These are phyloP conservation scores for Malurus cyaneus DNA, from an alignment of 2,113 vertebrate species.

Conservation along the genomic window DNA sequence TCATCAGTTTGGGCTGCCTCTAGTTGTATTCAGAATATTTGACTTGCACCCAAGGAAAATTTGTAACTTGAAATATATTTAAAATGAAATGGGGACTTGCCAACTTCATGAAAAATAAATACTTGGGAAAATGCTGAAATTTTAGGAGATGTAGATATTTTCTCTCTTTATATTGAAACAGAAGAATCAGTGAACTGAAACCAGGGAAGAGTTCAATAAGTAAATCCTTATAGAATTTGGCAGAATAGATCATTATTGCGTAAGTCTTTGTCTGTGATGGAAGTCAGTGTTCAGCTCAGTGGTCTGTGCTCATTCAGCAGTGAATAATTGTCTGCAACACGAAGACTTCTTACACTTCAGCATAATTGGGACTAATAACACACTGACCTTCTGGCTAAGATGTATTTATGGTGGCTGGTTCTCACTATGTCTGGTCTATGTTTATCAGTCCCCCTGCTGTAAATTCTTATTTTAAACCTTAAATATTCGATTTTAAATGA, in stretches of 20 bases:
- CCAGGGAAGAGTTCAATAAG: neutral
- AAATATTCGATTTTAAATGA: neutral
- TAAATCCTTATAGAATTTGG: conserved; percentile 28
- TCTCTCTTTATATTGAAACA: neutral
- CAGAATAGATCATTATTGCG: neutral
- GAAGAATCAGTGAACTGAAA: conserved; percentile 3
- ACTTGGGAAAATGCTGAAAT: neutral
- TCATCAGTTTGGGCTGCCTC: conserved; percentile 8
- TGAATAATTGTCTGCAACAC: conserved; percentile 66
- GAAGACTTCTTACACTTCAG: conserved; percentile 49
- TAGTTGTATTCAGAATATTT: neutral
- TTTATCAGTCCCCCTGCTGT: neutral
- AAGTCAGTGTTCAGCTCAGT: conserved; percentile 46
- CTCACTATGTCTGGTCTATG: neutral
- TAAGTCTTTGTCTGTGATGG: conserved; percentile 29
- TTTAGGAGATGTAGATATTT: neutral
- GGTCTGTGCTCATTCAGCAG: conserved; percentile 62
- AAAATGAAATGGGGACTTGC: neutral
- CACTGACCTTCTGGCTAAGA: conserved; percentile 58
- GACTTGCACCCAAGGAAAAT: neutral
- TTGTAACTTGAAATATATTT: neutral
- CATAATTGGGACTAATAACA: conserved; percentile 72
- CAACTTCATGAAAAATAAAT: neutral
- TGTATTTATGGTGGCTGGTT: conserved; percentile 53
- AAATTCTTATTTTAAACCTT: neutral